Evolutionary conservation across 2,797 vertebrate species (phyloP).

Genomic region (Lepilemur ruficaudatus): DNA sequence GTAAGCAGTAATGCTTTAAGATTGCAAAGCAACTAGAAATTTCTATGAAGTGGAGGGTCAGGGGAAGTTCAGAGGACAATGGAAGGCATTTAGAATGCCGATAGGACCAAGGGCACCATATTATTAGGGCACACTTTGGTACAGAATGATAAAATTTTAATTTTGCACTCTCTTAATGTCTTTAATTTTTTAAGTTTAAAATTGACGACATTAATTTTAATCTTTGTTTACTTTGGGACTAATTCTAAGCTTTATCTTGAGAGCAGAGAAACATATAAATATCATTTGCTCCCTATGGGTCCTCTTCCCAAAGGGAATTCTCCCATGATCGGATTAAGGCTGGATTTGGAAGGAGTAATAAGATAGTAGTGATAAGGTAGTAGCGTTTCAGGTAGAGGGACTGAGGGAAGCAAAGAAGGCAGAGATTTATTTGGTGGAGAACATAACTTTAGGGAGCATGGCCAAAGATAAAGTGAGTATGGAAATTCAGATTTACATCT

Average conservation of each 20-base stretch:
- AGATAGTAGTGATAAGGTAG: background rate
- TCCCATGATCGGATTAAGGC: background rate
- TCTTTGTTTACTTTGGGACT: background rate
- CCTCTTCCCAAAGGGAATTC: background rate
- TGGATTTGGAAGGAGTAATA: background rate
- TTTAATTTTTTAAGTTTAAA: background rate
- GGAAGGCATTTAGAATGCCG: background rate
- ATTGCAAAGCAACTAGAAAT: background rate
- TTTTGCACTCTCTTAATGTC: background rate
- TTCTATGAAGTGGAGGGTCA: background rate
- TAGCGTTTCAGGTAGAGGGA: background rate
- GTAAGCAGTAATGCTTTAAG: background rate
- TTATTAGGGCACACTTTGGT: background rate
- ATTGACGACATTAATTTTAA: background rate
- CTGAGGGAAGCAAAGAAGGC: background rate
- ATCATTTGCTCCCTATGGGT: background rate
- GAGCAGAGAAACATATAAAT: background rate
- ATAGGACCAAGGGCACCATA: background rate
- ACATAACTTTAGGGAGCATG: background rate
- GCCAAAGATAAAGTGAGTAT: background rate
- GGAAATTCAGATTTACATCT: background rate
- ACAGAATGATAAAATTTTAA: background rate
- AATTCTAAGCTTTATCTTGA: background rate
- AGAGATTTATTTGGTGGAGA: background rate
- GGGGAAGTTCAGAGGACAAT: background rate